Conservation (phyloP, 1,140 invertebrate genomes). For the Drosophila parabipectinata region DNA sequence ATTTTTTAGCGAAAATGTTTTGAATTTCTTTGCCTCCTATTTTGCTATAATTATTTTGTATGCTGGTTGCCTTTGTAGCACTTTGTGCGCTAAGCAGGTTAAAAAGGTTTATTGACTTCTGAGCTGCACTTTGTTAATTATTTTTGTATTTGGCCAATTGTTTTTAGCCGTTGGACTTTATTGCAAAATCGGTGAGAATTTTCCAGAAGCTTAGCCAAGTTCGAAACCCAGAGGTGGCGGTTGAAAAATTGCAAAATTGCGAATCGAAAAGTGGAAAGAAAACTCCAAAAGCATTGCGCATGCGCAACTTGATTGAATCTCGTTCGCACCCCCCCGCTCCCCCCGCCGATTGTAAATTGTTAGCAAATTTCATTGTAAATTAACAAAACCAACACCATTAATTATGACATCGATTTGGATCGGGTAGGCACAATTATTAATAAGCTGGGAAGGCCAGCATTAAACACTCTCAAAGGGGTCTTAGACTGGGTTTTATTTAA, state of each 20-base stretch:
- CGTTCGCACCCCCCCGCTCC: conserved; percentile 1
- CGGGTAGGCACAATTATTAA: neutral
- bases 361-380: conserved; percentile 60
- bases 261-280: conserved; percentile 33
- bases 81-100: conserved; percentile 60
- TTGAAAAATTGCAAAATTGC: conserved; percentile 37
- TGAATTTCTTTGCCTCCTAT: conserved; percentile 58
- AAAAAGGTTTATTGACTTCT: conserved; percentile 79
- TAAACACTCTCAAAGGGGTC: neutral
- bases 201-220: conserved; percentile 52
- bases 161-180: conserved; percentile 11
- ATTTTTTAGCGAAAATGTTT: conserved; percentile 48
- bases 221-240: conserved; percentile 37
- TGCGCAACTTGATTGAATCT: conserved; percentile 45
- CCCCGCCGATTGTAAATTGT: conserved; percentile 39
- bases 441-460: neutral
- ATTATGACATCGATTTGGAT: conserved; percentile 42
- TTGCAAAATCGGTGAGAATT: conserved; percentile 53
- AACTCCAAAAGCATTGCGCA: conserved; percentile 56
- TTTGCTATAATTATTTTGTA: conserved; percentile 32
- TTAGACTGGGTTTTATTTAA: neutral
- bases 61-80: conserved; percentile 38
- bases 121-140: conserved; percentile 40
- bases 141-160: neutral
- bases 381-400: conserved; percentile 52